phyloP scores from a whole-genome alignment of 2,888 invertebrate genomes.

The Thereva unica region DNA sequence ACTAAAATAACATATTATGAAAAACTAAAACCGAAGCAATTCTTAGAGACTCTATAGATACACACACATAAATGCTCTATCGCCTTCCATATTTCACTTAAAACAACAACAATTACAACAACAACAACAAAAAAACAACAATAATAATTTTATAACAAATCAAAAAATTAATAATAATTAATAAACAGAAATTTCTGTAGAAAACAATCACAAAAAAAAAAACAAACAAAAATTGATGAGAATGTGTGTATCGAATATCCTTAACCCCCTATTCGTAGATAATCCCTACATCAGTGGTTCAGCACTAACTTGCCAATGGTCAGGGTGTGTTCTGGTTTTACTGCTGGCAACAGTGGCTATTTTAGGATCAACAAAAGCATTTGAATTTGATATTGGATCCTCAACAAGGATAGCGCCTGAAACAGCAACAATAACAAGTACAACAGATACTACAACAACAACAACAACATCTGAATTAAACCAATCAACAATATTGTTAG shows the following conservation, averaged over 20 bases:
- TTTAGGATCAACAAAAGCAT: conserved; percentile 19
- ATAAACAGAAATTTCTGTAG: too few species aligned
- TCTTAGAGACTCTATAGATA: too few species aligned
- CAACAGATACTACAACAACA: conserved; percentile 1
- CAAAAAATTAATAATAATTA: too few species aligned
- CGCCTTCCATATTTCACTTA: too few species aligned
- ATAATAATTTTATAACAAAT: too few species aligned
- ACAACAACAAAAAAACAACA: too few species aligned
- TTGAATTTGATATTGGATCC: background rate
- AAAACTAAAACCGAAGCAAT: too few species aligned
- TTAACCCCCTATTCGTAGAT: conserved; percentile 47
- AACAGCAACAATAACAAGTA: conserved; percentile 1
- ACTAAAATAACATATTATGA: too few species aligned
- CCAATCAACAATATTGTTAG: too few species aligned
- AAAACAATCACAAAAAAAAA: conserved; percentile 1
- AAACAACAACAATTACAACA: too few species aligned
- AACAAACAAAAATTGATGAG: background rate
- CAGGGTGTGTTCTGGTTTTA: conserved; percentile 38
- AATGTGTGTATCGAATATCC: conserved; percentile 28
- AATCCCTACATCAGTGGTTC: conserved; percentile 49
- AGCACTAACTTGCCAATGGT: conserved; percentile 42
- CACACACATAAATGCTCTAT: too few species aligned
- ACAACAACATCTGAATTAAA: background rate
- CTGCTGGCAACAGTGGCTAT: conserved; percentile 39
- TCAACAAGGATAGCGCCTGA: background rate